These are phyloP conservation scores for Drosophila lowei DNA, from an alignment of 1,140 invertebrate species.

Conservation along the genomic window DNA sequence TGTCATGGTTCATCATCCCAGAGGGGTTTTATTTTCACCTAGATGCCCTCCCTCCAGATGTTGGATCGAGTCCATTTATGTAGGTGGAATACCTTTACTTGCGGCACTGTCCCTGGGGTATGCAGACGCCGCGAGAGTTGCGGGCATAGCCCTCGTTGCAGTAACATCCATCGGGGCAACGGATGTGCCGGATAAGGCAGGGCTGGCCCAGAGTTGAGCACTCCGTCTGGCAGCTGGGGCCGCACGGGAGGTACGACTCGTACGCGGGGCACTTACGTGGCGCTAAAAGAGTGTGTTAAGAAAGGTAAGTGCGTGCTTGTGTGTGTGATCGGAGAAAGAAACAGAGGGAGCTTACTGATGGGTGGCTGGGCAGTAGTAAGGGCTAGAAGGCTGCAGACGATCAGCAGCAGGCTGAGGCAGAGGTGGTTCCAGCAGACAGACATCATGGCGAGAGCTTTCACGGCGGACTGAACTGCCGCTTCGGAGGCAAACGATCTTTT, in stretches of 20 bases:
- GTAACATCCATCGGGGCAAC: constrained; percentile 84
- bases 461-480: constrained; percentile 29
- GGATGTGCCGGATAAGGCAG: constrained; percentile 83
- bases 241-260: constrained; percentile 83
- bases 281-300: constrained; percentile 13
- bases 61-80: not conserved
- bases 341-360: constrained; percentile 37
- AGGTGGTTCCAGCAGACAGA: constrained; percentile 8
- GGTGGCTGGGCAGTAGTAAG: constrained; percentile 17
- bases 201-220: constrained; percentile 83
- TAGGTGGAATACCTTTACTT: constrained; percentile 2
- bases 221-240: constrained; percentile 84
- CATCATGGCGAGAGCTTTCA: constrained; percentile 17
- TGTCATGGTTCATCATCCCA: not conserved
- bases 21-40: not conserved
- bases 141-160: constrained; percentile 84
- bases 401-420: constrained; percentile 10
- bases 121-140: constrained; percentile 70
- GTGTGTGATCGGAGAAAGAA: not conserved
- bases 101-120: constrained; percentile 73
- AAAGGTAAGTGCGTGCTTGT: too few species aligned
- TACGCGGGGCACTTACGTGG: constrained; percentile 45
- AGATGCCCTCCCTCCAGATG: not conserved
- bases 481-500: constrained; percentile 24
- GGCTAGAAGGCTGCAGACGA: not conserved